Percentiles rank a stretch among this genome's conserved stretches.
Conservation (phyloP, 2,797 vertebrate species). For the Myripristis jacobus region DNA sequence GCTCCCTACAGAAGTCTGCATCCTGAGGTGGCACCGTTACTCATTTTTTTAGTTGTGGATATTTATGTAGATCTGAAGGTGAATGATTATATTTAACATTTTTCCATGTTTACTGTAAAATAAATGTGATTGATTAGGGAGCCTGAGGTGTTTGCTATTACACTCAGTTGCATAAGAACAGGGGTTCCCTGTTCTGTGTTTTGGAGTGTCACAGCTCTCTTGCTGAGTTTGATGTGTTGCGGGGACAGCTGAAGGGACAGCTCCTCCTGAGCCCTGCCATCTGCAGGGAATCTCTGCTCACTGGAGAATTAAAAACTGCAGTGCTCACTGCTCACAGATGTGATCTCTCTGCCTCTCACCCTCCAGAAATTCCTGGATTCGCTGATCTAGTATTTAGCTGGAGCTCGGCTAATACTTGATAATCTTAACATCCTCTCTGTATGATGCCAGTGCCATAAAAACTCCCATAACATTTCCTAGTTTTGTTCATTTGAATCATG, state of each 20-base stretch:
- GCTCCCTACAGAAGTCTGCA: no score
- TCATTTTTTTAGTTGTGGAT: no score
- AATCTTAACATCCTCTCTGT: constrained; percentile 4
- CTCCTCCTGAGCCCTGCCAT: constrained; percentile 75
- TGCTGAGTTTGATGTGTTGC: constrained; percentile 61
- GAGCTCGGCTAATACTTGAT: constrained; percentile 3
- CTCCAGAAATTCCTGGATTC: constrained; percentile 56
- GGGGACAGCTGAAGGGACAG: constrained; percentile 57
- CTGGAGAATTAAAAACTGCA: constrained; percentile 68
- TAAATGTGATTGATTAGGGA: no score
- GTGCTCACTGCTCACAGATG: constrained; percentile 69
- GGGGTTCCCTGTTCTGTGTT: constrained; percentile 65
- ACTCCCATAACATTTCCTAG: no score
- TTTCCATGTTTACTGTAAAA: no score
- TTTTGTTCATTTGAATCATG: no score
- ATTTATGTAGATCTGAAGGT: not conserved
- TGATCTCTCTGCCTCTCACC: constrained; percentile 54
- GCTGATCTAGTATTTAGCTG: constrained; percentile 5
- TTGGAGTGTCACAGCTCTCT: constrained; percentile 58
- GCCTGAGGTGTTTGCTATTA: constrained; percentile 16
- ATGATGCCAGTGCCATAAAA: constrained; percentile 6
- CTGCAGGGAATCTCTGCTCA: constrained; percentile 71
- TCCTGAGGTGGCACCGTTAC: no score
- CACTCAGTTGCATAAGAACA: constrained; percentile 58
- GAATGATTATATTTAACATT: not conserved